These are phyloP conservation scores for Orchestes rusci DNA, from an alignment of 2,888 invertebrate genomes.

Conservation along the genomic window DNA sequence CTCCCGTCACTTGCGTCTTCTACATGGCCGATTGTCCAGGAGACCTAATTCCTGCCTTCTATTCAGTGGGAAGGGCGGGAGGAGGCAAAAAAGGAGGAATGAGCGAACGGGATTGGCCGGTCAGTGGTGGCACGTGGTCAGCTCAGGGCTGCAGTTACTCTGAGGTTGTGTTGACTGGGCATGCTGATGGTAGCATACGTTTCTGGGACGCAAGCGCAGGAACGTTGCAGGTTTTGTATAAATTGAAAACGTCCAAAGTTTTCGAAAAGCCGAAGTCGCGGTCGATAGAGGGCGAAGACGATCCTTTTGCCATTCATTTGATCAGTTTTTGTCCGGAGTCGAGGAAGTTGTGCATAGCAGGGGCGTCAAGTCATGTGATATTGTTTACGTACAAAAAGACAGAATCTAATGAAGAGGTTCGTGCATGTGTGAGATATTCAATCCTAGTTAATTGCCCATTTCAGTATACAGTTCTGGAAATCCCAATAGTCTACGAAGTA, in stretches of 20 bases:
- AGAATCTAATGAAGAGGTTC: constrained; percentile 68
- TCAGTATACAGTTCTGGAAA: constrained; percentile 54
- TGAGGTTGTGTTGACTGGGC: constrained; percentile 98
- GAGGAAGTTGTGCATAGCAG: constrained; percentile 79
- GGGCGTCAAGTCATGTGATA: constrained; percentile 88
- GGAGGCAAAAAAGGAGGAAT: constrained; percentile 69
- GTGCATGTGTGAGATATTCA: not conserved
- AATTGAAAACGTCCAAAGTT: constrained; percentile 92
- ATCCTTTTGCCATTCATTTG: constrained; percentile 85
- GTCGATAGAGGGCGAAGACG: constrained; percentile 66
- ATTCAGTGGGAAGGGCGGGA: constrained; percentile 79
- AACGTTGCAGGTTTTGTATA: constrained; percentile 92
- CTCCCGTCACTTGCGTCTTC: constrained; percentile 92
- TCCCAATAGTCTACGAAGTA: constrained; percentile 78
- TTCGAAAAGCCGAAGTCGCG: constrained; percentile 67
- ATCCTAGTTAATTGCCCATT: not conserved
- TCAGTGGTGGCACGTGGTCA: constrained; percentile 94
- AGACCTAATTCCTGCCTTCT: constrained; percentile 96
- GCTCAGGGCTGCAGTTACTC: constrained; percentile 94
- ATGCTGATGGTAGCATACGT: constrained; percentile 93
- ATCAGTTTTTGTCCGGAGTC: constrained; percentile 92
- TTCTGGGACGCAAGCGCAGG: constrained; percentile 99
- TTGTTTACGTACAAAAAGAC: constrained; percentile 92
- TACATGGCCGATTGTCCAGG: constrained; percentile 98
- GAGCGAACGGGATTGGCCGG: constrained; percentile 92